phyloP scores from a whole-genome alignment of 2,797 vertebrate genomes.

The Cossypha polioptera region DNA sequence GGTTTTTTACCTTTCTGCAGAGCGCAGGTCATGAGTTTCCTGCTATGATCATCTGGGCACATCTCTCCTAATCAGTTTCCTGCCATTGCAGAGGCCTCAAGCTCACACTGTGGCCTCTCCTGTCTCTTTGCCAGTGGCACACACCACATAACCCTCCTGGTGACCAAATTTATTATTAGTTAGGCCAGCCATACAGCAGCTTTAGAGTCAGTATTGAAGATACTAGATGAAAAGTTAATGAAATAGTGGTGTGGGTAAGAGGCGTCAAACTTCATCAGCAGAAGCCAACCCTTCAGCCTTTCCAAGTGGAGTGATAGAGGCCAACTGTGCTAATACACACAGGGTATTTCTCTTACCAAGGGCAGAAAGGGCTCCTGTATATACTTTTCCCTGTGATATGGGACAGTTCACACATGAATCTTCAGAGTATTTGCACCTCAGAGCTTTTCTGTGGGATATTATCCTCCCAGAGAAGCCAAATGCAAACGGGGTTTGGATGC shows the following conservation, averaged over 20 bases:
- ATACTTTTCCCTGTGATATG: accelerated
- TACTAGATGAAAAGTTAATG: not conserved
- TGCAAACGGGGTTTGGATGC: not conserved
- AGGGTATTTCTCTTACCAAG: not conserved
- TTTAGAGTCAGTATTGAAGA: not conserved
- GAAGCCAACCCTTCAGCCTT: not conserved
- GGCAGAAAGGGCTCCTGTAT: not conserved
- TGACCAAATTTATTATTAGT: not conserved
- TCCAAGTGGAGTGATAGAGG: not conserved
- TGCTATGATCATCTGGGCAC: not conserved
- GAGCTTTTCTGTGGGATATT: not conserved
- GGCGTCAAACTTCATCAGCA: not conserved
- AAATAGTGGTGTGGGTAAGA: not conserved
- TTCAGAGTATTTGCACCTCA: not conserved
- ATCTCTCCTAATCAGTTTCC: not conserved
- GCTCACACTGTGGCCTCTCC: not conserved
- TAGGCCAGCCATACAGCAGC: not conserved
- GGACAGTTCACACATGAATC: accelerated
- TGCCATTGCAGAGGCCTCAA: not conserved
- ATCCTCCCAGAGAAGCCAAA: not conserved
- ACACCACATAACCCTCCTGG: not conserved
- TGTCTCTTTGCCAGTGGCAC: not conserved
- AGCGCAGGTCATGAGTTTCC: not conserved
- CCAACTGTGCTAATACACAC: not conserved
- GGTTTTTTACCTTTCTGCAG: not conserved